Conservation (phyloP, 2,888 invertebrate species). For the Eristalis tenax region DNA sequence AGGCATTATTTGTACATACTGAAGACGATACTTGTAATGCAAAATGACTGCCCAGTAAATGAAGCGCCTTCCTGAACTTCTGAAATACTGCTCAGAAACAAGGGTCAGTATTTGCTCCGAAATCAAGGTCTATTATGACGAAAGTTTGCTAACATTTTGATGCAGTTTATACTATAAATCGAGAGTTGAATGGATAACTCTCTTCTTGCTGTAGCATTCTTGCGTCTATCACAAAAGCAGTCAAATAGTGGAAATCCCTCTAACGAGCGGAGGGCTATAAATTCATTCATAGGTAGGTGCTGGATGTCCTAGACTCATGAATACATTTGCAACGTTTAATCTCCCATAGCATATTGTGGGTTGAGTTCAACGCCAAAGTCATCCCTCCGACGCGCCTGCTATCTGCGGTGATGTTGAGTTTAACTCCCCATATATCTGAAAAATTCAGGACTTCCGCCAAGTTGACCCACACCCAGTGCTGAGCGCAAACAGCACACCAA, state of each 20-base stretch:
- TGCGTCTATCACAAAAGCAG: slow-evolving; percentile 50
- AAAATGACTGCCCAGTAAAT: no score
- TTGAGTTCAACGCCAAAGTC: not conserved
- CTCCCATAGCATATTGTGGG: slow-evolving; percentile 4
- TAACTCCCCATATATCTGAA: slow-evolving; percentile 53
- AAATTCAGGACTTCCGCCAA: slow-evolving; percentile 66
- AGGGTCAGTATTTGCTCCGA: no score
- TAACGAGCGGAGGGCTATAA: slow-evolving; percentile 60
- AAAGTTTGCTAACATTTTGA: not conserved
- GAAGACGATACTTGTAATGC: no score
- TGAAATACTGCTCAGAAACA: no score
- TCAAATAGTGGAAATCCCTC: slow-evolving; percentile 59
- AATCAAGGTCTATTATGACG: not conserved
- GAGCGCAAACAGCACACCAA: slow-evolving; percentile 11
- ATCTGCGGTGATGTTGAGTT: slow-evolving; percentile 10
- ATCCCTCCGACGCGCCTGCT: not conserved
- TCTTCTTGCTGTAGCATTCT: not conserved
- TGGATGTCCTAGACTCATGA: slow-evolving; percentile 65
- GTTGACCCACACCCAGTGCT: slow-evolving; percentile 55
- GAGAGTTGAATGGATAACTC: no score
- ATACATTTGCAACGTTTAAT: slow-evolving; percentile 66
- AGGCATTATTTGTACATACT: no score
- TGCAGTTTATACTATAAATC: not conserved
- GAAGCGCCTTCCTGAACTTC: no score
- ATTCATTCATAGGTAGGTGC: slow-evolving; percentile 69